phyloP scores from a whole-genome alignment of 1,140 invertebrate species.

The Drosophila lacteicornis region DNA sequence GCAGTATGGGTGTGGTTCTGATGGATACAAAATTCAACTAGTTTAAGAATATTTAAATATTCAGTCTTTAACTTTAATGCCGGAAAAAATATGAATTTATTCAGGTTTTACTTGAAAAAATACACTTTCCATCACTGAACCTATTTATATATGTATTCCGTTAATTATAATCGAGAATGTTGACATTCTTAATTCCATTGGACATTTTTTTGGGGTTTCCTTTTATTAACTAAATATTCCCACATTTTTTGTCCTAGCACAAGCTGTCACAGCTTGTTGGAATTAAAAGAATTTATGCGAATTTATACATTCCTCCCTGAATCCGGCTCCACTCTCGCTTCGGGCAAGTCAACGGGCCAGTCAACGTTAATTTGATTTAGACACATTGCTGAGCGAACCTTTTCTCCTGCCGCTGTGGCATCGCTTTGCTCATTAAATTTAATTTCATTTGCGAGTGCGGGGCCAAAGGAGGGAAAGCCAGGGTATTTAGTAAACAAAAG shows the following conservation, averaged over 20 bases:
- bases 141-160: background rate
- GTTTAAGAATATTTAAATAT: background rate
- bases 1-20: background rate
- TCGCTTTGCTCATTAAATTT: constrained; percentile 70
- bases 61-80: background rate
- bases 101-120: too few relatives aligned
- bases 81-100: too few relatives aligned
- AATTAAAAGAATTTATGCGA: constrained; percentile 70
- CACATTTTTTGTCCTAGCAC: background rate
- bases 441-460: constrained; percentile 52
- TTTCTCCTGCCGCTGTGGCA: constrained; percentile 58
- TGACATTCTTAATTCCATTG: constrained; percentile 3
- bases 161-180: constrained; percentile 18
- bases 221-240: constrained; percentile 10
- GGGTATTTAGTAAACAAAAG: constrained; percentile 71
- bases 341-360: background rate
- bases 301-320: constrained; percentile 32
- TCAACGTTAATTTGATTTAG: constrained; percentile 72
- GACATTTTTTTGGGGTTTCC: background rate
- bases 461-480: background rate
- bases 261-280: constrained; percentile 42
- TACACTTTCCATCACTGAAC: too few relatives aligned
- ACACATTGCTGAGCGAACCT: constrained; percentile 72
- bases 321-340: background rate
- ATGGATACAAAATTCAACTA: background rate